These are phyloP conservation scores for Seira ritae DNA, from an alignment of 2,888 invertebrate species.

Conservation along the genomic window DNA sequence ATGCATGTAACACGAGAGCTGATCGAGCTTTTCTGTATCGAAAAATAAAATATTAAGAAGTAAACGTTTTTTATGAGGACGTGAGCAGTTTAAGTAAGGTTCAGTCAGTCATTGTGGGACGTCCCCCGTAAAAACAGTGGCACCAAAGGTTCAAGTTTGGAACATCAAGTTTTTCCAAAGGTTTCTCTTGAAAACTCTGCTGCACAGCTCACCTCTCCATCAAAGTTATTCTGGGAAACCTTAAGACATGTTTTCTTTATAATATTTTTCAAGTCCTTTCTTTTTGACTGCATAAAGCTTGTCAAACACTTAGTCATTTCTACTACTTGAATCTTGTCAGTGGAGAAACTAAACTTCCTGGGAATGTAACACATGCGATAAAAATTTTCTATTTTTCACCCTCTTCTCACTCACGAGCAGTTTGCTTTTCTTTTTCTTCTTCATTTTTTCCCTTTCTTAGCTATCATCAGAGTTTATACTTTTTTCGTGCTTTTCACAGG, in stretches of 20 bases:
- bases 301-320: constrained; percentile 68
- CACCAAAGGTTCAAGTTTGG: background rate
- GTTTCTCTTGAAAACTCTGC: background rate
- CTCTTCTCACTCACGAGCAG: constrained; percentile 16
- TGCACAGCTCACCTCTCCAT: constrained; percentile 33
- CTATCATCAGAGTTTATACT: too few relatives aligned
- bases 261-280: constrained; percentile 22
- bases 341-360: constrained; percentile 63
- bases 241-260: too few relatives aligned
- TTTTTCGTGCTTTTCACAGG: too few relatives aligned
- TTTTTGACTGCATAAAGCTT: constrained; percentile 49
- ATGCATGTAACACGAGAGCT: background rate
- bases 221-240: constrained; percentile 31
- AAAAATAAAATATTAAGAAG: too few relatives aligned
- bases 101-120: too few relatives aligned
- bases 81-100: too few relatives aligned
- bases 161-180: background rate
- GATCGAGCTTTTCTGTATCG: background rate
- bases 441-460: background rate
- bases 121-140: too few relatives aligned
- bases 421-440: constrained; percentile 6
- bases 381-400: constrained; percentile 59
- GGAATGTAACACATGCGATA: constrained; percentile 65
- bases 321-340: constrained; percentile 61
- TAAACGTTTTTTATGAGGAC: too few relatives aligned